phyloP scores from a whole-genome alignment of 2,113 vertebrate species.

The Kryptolebias marmoratus region DNA sequence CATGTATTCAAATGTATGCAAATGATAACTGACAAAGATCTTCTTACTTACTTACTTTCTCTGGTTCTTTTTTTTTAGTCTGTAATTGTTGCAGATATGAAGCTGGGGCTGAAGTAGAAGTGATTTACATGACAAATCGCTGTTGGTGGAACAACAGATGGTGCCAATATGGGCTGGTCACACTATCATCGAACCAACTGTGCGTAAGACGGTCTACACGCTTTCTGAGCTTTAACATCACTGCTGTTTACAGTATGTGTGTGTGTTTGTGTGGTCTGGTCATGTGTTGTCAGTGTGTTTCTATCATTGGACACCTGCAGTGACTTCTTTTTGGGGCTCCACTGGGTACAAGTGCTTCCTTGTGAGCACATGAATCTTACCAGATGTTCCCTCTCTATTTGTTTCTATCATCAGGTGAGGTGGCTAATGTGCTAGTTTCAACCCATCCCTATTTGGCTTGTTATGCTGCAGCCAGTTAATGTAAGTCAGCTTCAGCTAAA shows the following conservation, averaged over 20 bases:
- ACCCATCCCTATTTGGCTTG: slow-evolving; percentile 42
- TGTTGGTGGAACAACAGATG: slow-evolving; percentile 51
- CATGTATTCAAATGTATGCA: background rate
- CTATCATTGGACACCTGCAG: slow-evolving; percentile 58
- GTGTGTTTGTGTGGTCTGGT: slow-evolving; percentile 45
- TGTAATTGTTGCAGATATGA: slow-evolving; percentile 2
- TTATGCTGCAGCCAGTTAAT: slow-evolving; percentile 53
- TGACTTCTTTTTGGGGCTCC: slow-evolving; percentile 24
- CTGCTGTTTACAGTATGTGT: slow-evolving; percentile 15
- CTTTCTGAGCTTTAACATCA: slow-evolving; percentile 46
- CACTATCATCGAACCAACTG: slow-evolving; percentile 50
- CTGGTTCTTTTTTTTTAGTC: background rate
- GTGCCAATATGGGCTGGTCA: slow-evolving; percentile 62
- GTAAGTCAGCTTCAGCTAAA: slow-evolving; percentile 62
- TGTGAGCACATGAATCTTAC: slow-evolving; percentile 16
- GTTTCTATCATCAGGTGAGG: slow-evolving; percentile 56
- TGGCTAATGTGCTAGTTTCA: slow-evolving; percentile 47
- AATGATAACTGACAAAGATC: background rate
- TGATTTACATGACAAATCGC: slow-evolving; percentile 27
- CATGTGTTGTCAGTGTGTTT: slow-evolving; percentile 47
- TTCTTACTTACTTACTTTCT: too few species aligned
- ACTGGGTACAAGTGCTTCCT: slow-evolving; percentile 9
- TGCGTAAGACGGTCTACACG: slow-evolving; percentile 42
- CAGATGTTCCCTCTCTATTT: slow-evolving; percentile 62
- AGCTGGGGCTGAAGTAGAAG: background rate